Percentiles rank a stretch among this genome's conserved stretches.
Evolutionary conservation across 2,797 vertebrate genomes (phyloP).

Genomic region (Tokudaia tokunoshimensis): DNA sequence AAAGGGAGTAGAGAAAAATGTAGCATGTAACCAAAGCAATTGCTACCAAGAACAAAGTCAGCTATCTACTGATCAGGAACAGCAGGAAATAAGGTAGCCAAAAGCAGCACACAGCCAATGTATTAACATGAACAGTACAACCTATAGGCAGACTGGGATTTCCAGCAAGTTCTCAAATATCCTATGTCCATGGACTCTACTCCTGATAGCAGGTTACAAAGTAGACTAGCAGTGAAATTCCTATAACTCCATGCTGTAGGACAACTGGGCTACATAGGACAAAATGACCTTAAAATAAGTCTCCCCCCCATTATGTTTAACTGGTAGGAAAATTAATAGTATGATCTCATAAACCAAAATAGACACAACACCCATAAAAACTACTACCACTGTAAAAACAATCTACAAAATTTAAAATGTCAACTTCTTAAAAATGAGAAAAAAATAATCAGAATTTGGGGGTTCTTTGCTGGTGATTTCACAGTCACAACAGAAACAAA

Average conservation of each 20-base stretch:
- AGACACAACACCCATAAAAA: neutral
- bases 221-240: neutral
- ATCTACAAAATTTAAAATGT: slow-evolving; percentile 32
- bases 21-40: slow-evolving; percentile 60
- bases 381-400: neutral
- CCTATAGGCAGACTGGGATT: neutral
- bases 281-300: neutral
- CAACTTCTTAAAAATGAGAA: neutral
- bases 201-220: neutral
- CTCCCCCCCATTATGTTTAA: neutral
- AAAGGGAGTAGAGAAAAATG: slow-evolving; percentile 12
- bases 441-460: neutral
- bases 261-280: neutral
- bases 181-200: neutral
- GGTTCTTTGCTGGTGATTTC: neutral
- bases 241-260: neutral
- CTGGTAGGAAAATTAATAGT: neutral
- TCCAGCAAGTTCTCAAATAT: neutral
- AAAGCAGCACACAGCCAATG: neutral
- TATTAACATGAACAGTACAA: neutral
- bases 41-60: slow-evolving; percentile 24
- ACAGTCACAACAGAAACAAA: neutral
- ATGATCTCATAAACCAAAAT: neutral
- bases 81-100: neutral
- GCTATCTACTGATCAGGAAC: neutral